phyloP scores from a whole-genome alignment of 1,140 invertebrate genomes.

The Probaryconus sp. region DNA sequence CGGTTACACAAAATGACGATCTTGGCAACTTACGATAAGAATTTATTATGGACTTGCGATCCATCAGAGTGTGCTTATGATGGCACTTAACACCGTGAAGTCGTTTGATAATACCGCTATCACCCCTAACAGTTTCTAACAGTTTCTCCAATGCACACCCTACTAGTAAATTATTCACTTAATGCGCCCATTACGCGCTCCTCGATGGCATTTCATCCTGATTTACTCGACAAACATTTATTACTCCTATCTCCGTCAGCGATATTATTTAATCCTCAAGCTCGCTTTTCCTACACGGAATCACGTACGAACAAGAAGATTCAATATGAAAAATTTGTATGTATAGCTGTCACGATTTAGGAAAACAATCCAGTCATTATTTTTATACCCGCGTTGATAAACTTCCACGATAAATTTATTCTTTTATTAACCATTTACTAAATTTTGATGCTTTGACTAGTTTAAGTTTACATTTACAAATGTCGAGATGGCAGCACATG shows the following conservation, averaged over 20 bases:
- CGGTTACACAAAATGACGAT: no score
- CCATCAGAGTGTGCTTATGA: conserved; percentile 26
- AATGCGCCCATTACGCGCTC: conserved; percentile 75
- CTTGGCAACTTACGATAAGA: no score
- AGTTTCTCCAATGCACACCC: conserved; percentile 60
- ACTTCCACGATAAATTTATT: no score
- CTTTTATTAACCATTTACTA: no score
- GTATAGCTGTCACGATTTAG: no score
- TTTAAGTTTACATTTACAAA: no score
- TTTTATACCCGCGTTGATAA: no score
- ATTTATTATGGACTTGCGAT: conserved; percentile 24
- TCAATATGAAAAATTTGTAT: no score
- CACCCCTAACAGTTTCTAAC: conserved; percentile 70
- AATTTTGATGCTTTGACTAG: no score
- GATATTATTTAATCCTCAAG: conserved; percentile 30
- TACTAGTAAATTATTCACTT: conserved; percentile 75
- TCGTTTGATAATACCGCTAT: conserved; percentile 73
- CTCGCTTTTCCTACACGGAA: conserved; percentile 18
- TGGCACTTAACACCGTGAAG: conserved; percentile 73
- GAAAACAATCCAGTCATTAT: no score
- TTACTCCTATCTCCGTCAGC: conserved; percentile 69
- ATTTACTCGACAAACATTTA: conserved; percentile 77
- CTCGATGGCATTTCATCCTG: conserved; percentile 76
- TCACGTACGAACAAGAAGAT: no score
- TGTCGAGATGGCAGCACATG: no score